Conservation (phyloP, 2,113 vertebrate genomes). For the Peromyscus polionotus region DNA sequence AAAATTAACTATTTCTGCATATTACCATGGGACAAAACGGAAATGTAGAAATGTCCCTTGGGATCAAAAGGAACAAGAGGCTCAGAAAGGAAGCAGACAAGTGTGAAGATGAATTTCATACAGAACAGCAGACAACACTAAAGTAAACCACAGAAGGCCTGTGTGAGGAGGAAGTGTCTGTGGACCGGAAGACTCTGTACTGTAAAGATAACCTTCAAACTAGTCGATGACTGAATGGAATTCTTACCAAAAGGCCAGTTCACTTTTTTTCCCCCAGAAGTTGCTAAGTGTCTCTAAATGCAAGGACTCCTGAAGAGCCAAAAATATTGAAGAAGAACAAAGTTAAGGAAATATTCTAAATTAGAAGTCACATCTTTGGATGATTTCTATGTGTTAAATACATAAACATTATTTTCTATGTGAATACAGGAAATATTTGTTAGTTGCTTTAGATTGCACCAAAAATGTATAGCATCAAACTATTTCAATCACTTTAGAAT, state of each 20-base stretch:
- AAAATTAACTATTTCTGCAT: background rate
- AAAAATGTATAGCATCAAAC: background rate
- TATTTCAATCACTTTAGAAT: background rate
- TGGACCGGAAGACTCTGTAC: background rate
- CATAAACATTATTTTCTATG: background rate
- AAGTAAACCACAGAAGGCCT: background rate
- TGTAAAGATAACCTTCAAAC: background rate
- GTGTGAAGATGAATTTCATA: background rate
- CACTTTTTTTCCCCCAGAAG: background rate
- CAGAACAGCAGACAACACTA: no score
- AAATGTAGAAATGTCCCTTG: background rate
- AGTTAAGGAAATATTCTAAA: background rate
- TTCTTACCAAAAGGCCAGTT: background rate
- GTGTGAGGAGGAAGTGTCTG: background rate
- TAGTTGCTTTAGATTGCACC: background rate
- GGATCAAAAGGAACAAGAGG: background rate
- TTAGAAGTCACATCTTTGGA: background rate
- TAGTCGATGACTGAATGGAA: background rate
- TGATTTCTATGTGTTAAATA: background rate
- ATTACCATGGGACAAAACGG: background rate
- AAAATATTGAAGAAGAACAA: background rate
- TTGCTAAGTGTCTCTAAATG: background rate
- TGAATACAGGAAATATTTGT: background rate
- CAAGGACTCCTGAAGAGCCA: background rate
- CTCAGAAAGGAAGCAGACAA: background rate